Evolutionary conservation across 1,140 invertebrate species (phyloP), one percentile per base, ranked within the genome.

Genomic region (Colletes latitarsis): DNA sequence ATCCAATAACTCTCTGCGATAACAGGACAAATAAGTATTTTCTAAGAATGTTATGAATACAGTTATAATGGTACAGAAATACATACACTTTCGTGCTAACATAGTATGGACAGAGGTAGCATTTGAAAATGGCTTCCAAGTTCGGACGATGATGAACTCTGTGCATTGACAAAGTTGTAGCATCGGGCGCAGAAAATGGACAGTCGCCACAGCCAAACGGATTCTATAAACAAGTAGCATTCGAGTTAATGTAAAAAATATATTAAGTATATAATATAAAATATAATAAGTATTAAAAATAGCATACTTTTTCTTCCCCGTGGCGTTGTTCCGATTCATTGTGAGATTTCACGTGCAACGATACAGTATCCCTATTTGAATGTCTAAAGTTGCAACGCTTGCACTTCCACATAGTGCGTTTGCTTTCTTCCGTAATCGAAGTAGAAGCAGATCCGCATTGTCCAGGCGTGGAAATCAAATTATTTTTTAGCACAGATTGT

Each of bases 381-480:
- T 96, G 95, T 80, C 96, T 96, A 90, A 96, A 97, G 89, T 96
- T 96, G 88, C 97, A 98, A 89, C 97, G 96, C 92, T 97, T 97
- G 90, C 97, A 98, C 89, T 97, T 97, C 94, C 96, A 96, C 64
- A 96, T 92, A 17, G 95, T 96, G 77, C 95, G 94, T 91, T 95
- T 95, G 14, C 86, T 92, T 14, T 93, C 91, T 6, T 92, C 91
- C 0, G 49, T 21, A 1, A 43, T 60, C 3, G 73, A 66, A 0
- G 81, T 30, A 17, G 67, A 79, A 72, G 68, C 63, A 8, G 88
- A 78, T 9, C 82, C 66, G 1, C 69, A 39, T 9, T 82, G 77
- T 6, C 55, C 41, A 19, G 71, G 78, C 30, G 82, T 39, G 0
- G 88, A 81, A 43, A 76, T 75, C 8, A 90, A 86, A 86, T 84